Conservation (phyloP, 2,888 invertebrate species). For the Rhopalosiphum nymphaeae region DNA sequence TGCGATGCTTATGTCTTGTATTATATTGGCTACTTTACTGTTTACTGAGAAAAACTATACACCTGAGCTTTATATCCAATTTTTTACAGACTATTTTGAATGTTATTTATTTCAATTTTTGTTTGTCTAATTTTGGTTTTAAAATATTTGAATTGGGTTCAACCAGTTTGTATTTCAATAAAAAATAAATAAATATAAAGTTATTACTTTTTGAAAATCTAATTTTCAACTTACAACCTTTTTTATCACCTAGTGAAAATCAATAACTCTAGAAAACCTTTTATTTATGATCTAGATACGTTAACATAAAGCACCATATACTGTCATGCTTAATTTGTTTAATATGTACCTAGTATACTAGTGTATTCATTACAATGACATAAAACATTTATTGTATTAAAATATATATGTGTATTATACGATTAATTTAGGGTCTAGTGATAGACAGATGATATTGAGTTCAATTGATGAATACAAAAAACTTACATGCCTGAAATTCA, state of each 20-base stretch:
- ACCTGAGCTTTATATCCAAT: background rate
- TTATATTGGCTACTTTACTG: background rate
- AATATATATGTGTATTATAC: background rate
- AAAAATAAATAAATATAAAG: background rate
- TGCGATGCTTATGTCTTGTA: background rate
- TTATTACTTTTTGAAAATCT: background rate
- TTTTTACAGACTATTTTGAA: background rate
- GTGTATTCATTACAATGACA: background rate
- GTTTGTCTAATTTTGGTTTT: background rate
- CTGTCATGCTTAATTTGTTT: background rate
- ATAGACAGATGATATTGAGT: conserved; percentile 76
- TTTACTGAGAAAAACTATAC: background rate
- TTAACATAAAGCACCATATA: background rate
- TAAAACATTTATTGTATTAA: background rate
- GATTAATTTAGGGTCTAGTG: conserved; percentile 72
- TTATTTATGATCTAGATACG: background rate
- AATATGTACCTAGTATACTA: background rate
- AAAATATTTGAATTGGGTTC: background rate
- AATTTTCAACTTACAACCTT: background rate
- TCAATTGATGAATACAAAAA: conserved; percentile 83
- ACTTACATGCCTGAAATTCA: conserved; percentile 81
- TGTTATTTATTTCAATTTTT: background rate
- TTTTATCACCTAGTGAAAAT: background rate
- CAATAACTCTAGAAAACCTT: background rate
- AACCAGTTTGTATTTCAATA: background rate